Base-by-base conservation (phyloP, 2,888 invertebrate genomes). In the Stramonita haemastoma region DNA sequence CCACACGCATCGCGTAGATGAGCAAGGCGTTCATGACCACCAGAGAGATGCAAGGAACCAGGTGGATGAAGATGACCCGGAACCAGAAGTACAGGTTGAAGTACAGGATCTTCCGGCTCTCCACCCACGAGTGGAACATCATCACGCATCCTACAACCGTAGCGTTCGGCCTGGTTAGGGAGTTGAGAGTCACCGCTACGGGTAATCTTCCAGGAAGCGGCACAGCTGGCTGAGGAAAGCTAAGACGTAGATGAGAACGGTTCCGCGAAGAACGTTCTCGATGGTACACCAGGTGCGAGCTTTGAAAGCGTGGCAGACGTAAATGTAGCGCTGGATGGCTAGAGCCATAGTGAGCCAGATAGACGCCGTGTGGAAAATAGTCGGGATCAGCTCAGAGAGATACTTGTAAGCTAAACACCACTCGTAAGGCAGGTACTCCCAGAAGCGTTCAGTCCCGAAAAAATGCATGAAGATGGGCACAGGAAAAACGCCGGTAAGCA, bases 291-390 rank as follows among this genome's bases (percentile, higher is more conserved):
- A 86, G 98, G 95, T 91, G 98, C 90, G 97, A 87, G 93, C 90
- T 93, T 94, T 34, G 0, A 98, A 97, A 0, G 98, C 98, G 96
- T 98, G 98, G 95, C 98, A 99, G 1, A 99, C 98, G 96, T 98
- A 99, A 94, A 99, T 98, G 96, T 98, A 99, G 93, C 99, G 97
- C 96, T 99, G 99, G 32, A 98, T 98, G 0, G 99, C 99, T 91
- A 99, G 96, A 0, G 98, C 98, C 92, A 99, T 96, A 0, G 99
- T 99, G 93, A 99, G 96, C 98, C 98, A 99, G 91, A 98, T 98
- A 93, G 98, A 98, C 8, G 98, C 98, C 8, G 98, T 98, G 96
- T 99, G 99, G 96, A 98, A 98, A 96, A 96, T 94, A 19, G 95
- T 96, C 4, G 96, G 96, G 77, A 96, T 93, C 70, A 94, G 91